Evolutionary conservation across 2,113 vertebrate species (phyloP).

Genomic region (Rutilus rutilus): DNA sequence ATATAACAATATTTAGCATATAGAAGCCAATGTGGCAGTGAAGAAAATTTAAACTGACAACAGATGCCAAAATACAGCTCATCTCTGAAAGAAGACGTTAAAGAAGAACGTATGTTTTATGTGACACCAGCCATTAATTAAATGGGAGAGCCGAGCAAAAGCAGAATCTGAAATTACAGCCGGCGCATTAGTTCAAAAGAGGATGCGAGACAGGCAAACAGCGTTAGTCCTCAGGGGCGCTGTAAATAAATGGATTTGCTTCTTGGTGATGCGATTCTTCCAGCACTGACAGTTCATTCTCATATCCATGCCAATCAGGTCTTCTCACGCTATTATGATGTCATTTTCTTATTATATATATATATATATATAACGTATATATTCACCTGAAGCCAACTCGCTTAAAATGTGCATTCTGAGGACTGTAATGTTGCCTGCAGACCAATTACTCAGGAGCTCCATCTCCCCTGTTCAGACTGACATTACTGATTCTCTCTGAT

Average conservation of each 20-base stretch:
- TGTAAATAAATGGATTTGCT: conserved; percentile 37
- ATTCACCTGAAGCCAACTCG: background rate
- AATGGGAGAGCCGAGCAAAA: background rate
- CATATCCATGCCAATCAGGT: conserved; percentile 15
- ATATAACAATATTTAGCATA: background rate
- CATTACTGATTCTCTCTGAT: conserved; percentile 25
- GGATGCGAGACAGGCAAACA: conserved; percentile 1
- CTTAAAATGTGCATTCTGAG: background rate
- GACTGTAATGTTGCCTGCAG: background rate
- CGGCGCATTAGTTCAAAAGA: conserved; percentile 1
- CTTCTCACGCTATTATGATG: background rate
- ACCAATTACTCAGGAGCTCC: conserved; percentile 8
- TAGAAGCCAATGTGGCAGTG: background rate
- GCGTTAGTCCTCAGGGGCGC: conserved; percentile 10
- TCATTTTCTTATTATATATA: conserved; percentile 9
- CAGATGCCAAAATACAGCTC: background rate
- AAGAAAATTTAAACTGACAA: conserved; percentile 28
- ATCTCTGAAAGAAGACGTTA: conserved; percentile 13
- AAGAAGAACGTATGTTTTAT: conserved; percentile 16
- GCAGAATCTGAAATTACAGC: conserved; percentile 20
- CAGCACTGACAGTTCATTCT: conserved; percentile 28
- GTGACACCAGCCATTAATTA: conserved; percentile 24
- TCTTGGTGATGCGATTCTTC: conserved; percentile 2
- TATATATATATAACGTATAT: background rate
- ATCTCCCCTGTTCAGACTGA: background rate